Conservation (phyloP, 2,113 vertebrate species). For the Gopherus flavomarginatus region DNA sequence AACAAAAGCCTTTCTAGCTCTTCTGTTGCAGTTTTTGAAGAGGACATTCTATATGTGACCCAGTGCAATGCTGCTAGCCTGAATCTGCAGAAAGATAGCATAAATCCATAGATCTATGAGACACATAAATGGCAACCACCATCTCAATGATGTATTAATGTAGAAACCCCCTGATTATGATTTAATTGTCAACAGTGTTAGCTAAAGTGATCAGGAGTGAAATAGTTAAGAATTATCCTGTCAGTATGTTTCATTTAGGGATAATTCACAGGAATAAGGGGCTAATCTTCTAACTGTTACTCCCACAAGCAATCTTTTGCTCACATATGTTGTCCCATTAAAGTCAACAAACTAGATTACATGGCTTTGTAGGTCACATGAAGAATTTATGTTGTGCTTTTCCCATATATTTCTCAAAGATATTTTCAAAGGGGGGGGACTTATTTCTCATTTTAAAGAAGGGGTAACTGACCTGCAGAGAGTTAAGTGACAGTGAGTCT, state of each 20-base stretch:
- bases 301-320: not conserved
- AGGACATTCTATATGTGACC: not conserved
- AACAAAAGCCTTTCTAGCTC: not conserved
- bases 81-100: not conserved
- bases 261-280: not conserved
- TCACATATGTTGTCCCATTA: not conserved
- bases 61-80: not conserved
- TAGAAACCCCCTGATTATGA: not conserved
- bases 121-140: not conserved
- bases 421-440: not conserved
- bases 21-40: not conserved
- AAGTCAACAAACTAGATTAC: not conserved
- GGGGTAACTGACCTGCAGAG: not conserved
- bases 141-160: not conserved
- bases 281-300: not conserved
- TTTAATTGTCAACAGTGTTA: not conserved
- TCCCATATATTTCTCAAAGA: not conserved
- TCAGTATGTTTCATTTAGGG: not conserved
- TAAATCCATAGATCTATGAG: not conserved
- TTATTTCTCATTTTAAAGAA: not conserved
- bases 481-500: not conserved
- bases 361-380: not conserved
- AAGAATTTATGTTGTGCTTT: not conserved
- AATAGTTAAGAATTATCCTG: not conserved
- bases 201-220: not conserved